These are phyloP conservation scores for Iguana delicatissima DNA, from an alignment of 2,797 vertebrate species.

Conservation along the genomic window DNA sequence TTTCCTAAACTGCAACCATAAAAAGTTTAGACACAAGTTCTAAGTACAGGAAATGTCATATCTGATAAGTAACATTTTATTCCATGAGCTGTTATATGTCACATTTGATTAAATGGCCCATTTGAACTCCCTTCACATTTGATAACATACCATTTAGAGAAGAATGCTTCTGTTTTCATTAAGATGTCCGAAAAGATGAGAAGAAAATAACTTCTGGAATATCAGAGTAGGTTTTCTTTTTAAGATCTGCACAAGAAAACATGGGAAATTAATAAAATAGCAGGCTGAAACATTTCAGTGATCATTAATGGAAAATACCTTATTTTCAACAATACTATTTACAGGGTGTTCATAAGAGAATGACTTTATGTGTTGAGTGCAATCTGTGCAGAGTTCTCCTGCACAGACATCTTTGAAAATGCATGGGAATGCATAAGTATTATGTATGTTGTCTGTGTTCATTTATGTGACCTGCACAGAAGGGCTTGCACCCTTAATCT, in stretches of 20 bases:
- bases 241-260: background rate
- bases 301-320: background rate
- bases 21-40: background rate
- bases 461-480: background rate
- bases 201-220: conserved; percentile 12
- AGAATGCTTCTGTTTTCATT: background rate
- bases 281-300: background rate
- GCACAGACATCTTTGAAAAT: background rate
- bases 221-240: background rate
- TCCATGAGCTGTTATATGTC: conserved; percentile 9
- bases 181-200: background rate
- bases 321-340: conserved; percentile 4
- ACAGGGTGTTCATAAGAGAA: background rate
- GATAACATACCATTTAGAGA: conserved; percentile 48
- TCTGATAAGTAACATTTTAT: conserved; percentile 40
- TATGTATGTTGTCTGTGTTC: background rate
- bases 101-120: background rate
- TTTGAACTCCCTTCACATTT: conserved; percentile 36
- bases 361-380: too few species aligned
- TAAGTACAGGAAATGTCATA: conserved; percentile 8
- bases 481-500: conserved; percentile 1
- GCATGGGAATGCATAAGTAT: background rate
- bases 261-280: background rate
- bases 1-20: conserved; percentile 33
- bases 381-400: background rate